These are phyloP conservation scores for Poeciliopsis presidionis DNA, from an alignment of 2,797 vertebrate species.

Conservation along the genomic window DNA sequence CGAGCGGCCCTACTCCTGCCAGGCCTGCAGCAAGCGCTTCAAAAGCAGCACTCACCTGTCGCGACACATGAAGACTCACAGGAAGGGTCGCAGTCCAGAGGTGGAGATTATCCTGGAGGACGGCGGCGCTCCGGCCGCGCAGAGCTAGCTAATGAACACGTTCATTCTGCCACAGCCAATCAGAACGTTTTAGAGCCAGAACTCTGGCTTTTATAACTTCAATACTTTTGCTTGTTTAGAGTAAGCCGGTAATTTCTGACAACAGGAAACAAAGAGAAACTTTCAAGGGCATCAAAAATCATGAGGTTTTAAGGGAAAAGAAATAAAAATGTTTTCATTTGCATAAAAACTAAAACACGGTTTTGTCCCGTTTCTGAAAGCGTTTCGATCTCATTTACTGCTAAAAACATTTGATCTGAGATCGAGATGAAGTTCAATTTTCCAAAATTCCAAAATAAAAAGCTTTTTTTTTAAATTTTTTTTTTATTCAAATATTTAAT, in stretches of 20 bases:
- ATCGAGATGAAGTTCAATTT: neutral
- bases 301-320: neutral
- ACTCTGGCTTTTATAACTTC: no score
- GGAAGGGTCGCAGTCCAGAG: neutral
- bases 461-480: neutral
- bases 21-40: neutral
- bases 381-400: neutral
- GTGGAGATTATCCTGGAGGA: slow-evolving; percentile 1
- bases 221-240: no score
- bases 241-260: no score
- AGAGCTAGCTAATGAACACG: neutral
- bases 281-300: neutral
- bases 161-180: neutral
- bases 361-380: neutral
- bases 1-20: slow-evolving; percentile 4
- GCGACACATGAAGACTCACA: slow-evolving; percentile 3
- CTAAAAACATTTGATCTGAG: neutral
- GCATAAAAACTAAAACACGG: neutral
- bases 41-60: slow-evolving; percentile 6
- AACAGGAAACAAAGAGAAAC: neutral
- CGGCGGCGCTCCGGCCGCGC: neutral
- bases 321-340: neutral
- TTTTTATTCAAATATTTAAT: neutral
- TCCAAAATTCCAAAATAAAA: neutral
- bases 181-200: neutral